Percentiles rank a stretch among this genome's conserved stretches.
Evolutionary conservation across 2,888 invertebrate species (phyloP).

Genomic region (Dryobota labecula): DNA sequence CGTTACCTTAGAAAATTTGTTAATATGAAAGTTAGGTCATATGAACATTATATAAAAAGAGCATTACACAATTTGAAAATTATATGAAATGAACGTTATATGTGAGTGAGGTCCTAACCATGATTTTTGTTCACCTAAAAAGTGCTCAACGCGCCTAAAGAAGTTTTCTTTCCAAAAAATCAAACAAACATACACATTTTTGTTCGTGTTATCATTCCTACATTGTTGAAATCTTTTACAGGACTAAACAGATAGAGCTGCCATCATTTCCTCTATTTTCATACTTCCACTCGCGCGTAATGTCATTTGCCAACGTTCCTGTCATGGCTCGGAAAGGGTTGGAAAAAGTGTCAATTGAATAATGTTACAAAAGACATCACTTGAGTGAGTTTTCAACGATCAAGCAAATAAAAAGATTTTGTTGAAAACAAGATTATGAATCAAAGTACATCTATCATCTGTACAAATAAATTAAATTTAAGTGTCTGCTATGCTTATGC

Average conservation of each 20-base stretch:
- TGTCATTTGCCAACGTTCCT: conserved; percentile 42
- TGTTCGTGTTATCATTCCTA: not conserved
- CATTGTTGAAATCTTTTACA: conserved; percentile 35
- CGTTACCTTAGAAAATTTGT: no score
- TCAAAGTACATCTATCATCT: no score
- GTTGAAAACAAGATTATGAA: no score
- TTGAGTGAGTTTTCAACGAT: conserved; percentile 20
- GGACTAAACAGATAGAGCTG: conserved; percentile 37
- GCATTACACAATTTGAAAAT: no score
- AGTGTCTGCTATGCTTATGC: no score
- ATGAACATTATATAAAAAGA: no score
- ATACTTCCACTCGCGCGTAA: conserved; percentile 47
- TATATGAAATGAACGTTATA: no score
- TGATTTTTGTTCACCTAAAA: not conserved
- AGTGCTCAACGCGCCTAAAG: not conserved
- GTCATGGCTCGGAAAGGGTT: conserved; percentile 36
- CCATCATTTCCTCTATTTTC: conserved; percentile 50
- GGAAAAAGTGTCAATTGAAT: conserved; percentile 44
- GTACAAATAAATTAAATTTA: no score
- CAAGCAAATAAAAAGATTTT: not conserved
- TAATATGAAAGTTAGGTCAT: no score
- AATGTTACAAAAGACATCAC: conserved; percentile 21
- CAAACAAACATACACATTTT: not conserved
- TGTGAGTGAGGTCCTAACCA: no score
- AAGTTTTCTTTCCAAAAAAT: not conserved